Conservation (phyloP, 2,797 vertebrate species). For the Diplodus sargus region DNA sequence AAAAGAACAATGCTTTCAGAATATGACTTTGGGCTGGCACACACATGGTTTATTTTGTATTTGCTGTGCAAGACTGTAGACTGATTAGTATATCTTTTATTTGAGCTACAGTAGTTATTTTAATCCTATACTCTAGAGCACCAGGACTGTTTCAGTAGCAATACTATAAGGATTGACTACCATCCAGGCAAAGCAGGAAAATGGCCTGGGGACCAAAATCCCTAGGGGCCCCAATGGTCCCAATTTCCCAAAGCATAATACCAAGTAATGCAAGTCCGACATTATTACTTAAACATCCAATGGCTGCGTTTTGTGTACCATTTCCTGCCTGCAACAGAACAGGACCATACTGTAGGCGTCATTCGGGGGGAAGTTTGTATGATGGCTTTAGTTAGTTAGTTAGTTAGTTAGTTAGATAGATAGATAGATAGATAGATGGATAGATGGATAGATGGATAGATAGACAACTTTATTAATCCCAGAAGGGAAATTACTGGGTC, state of each 20-base stretch:
- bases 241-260: conserved; percentile 5
- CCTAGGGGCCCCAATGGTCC: background rate
- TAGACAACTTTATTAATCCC: no score
- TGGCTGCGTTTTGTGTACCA: background rate
- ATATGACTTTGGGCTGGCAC: background rate
- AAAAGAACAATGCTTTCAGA: background rate
- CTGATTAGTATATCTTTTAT: no score
- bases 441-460: no score
- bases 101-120: background rate
- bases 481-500: no score
- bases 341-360: background rate
- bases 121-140: background rate
- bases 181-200: background rate
- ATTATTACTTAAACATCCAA: background rate
- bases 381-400: background rate
- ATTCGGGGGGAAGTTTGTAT: background rate
- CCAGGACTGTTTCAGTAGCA: background rate
- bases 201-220: background rate
- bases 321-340: background rate
- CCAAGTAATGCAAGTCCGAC: conserved; percentile 3
- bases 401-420: no score
- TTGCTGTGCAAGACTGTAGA: no score
- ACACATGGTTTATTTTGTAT: background rate
- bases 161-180: background rate
- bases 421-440: no score